Conservation (phyloP, 30 jellyfish, hydroid and myxozoan species). For the Sanderia malayensis region DNA sequence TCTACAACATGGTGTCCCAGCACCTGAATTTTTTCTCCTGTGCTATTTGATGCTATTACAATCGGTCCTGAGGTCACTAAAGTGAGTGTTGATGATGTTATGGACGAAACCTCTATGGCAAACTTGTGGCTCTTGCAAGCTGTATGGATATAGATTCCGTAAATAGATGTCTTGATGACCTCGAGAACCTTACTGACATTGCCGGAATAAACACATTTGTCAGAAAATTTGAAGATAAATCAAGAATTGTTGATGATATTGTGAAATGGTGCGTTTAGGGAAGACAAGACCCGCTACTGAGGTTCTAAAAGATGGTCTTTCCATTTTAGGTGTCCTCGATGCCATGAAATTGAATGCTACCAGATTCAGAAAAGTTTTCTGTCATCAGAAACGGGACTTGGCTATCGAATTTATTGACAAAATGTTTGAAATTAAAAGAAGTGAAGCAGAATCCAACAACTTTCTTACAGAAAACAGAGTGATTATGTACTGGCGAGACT, state of each 20-base stretch:
- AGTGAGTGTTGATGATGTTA: background rate
- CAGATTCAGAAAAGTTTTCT: background rate
- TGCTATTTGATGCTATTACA: background rate
- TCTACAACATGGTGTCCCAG: constrained; percentile 21
- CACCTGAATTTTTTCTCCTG: constrained; percentile 9
- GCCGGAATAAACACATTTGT: constrained; percentile 2
- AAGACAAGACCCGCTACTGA: constrained; percentile 5
- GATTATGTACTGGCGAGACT: constrained; percentile 6
- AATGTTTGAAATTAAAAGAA: background rate
- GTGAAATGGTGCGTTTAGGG: constrained; percentile 1
- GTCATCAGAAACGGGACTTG: background rate
- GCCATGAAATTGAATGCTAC: background rate
- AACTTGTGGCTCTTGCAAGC: background rate
- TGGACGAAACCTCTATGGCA: background rate
- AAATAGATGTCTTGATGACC: background rate
- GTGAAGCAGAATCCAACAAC: constrained; percentile 2
- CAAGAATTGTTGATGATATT: background rate
- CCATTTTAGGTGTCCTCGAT: constrained; percentile 6
- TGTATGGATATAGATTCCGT: background rate
- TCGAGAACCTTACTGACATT: background rate
- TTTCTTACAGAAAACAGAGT: background rate
- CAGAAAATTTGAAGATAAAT: background rate
- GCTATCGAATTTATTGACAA: background rate
- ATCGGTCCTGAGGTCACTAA: background rate
- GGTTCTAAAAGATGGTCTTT: background rate